Base-by-base conservation (phyloP, 2,113 vertebrate genomes). In the Pristiophorus japonicus region DNA sequence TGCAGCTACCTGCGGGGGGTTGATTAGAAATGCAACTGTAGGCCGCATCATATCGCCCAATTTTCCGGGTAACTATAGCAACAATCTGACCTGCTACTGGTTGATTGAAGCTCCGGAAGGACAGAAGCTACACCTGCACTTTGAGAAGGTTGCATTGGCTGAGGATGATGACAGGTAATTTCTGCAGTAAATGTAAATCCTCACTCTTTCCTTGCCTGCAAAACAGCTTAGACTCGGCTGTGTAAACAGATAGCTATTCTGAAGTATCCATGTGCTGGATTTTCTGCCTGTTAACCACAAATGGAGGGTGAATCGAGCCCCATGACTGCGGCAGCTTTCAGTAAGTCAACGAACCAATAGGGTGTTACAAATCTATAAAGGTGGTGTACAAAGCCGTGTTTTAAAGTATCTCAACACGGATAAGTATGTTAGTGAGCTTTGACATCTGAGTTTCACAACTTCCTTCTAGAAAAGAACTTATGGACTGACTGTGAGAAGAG, bases 21-120 rank as follows among this genome's bases (percentile, higher is more conserved):
- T 98, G 97, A 97, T 99, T 96, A 98, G 98, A 96, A 99, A 99
- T 0, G 98, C 98, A 97, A 99, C 98, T 0, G 97, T 98, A 7
- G 99, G 99, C 20, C 98, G 98, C 8, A 98, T 99, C 0, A 95
- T 99, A 95, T 99, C 99, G 0, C 99, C 99, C 0, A 99, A 99
- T 96, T 99, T 99, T 97, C 99, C 99, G 0, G 98, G 98, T 95
- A 99, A 99, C 97, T 99, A 99, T 97, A 99, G 98, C 98, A 99
- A 99, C 98, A 99, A 99, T 96, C 97, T 99, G 96, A 99, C 99
- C 0, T 99, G 99, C 96, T 98, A 99, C 96, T 99, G 99, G 99
- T 97, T 99, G 95, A 97, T 99, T 96, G 98, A 99, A 96, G 99
- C 99, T 0, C 98, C 98, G 0, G 96, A 97, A 3, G 97, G 97